Base-by-base conservation (phyloP, 1,140 invertebrate species). In the Argopecten irradians region DNA sequence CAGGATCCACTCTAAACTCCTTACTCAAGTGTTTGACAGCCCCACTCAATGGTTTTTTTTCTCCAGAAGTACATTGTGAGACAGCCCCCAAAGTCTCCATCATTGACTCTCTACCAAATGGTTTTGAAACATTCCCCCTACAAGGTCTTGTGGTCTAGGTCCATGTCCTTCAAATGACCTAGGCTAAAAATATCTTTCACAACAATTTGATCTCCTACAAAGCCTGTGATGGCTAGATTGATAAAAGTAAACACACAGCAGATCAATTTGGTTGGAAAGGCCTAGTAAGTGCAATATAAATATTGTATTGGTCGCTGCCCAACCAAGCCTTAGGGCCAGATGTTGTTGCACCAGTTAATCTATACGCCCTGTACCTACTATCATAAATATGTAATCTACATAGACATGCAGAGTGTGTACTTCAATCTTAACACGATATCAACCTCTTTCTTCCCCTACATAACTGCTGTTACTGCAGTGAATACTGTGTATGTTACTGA, bases 131-230 rank as follows among this genome's bases (percentile, higher is more conserved):
- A 71, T 7, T 11, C 55, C 55, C 55, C n/a, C 5, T 28, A 71
- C 22, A 28, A 3, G 28, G 55, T 71, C 83, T 87, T 85, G 82
- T 88, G 87, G 83, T 85, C 87, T 39, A 32, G 82, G 46, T 41
- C 28, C 36, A 85, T 87, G 84, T 34, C 82, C 89, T 87, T 86
- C 87, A 90, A 43, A 46, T 86, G 86, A 88, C 87, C 87, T 88
- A 88, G 83, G 82, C 71, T 46, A 82, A 39, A 85, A 88, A 84
- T 84, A 84, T 84, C 34, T 36, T 71, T n/a, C 83, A n/a, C 28
- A 84, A 39, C 83, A 84, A 84, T 35, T 84, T 36, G 36, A 84
- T 39, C 55, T 71, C 55, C 36, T 71, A 28, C 43, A 16, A 19
- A 46, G 43, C 55, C n/a, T 71, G 55, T 71, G 55, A 71, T 71